Percentiles rank a stretch among this genome's conserved stretches.
phyloP scores from a whole-genome alignment of 2,113 vertebrate genomes.

The Tympanuchus pallidicinctus region DNA sequence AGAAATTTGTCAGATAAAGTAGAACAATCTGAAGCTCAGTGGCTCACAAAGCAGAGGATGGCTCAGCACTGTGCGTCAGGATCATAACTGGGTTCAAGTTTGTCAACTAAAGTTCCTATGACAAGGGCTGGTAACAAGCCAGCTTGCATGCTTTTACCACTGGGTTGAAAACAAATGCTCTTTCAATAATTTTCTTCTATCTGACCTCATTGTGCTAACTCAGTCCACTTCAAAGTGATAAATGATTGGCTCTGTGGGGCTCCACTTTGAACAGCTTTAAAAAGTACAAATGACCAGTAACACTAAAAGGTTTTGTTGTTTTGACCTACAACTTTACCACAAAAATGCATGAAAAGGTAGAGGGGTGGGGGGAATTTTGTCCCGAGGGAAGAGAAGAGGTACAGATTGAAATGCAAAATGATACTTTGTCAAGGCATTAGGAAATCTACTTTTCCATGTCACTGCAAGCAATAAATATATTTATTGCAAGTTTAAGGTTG shows the following conservation, averaged over 20 bases:
- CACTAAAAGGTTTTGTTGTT: conserved; percentile 33
- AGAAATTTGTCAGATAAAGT: background rate
- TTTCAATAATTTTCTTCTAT: background rate
- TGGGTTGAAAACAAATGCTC: background rate
- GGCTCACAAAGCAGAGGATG: background rate
- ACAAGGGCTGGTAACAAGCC: background rate
- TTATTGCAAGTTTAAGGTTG: background rate
- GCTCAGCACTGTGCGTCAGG: background rate
- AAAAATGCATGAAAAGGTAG: background rate
- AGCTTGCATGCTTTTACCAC: background rate
- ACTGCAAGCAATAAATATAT: background rate
- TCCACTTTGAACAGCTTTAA: conserved; percentile 42
- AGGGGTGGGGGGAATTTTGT: background rate
- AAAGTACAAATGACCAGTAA: conserved; percentile 34
- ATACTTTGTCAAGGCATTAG: background rate
- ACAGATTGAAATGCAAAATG: background rate
- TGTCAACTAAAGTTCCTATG: background rate
- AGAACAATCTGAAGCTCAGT: background rate
- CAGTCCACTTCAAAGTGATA: conserved; percentile 1
- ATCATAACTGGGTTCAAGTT: background rate
- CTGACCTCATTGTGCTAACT: conserved; percentile 46
- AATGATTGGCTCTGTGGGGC: background rate
- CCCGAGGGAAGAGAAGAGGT: background rate
- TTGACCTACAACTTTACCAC: background rate
- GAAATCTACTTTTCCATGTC: background rate